These are phyloP conservation scores for Daphoenositta chrysoptera DNA, from an alignment of 2,113 vertebrate species.

Conservation along the genomic window DNA sequence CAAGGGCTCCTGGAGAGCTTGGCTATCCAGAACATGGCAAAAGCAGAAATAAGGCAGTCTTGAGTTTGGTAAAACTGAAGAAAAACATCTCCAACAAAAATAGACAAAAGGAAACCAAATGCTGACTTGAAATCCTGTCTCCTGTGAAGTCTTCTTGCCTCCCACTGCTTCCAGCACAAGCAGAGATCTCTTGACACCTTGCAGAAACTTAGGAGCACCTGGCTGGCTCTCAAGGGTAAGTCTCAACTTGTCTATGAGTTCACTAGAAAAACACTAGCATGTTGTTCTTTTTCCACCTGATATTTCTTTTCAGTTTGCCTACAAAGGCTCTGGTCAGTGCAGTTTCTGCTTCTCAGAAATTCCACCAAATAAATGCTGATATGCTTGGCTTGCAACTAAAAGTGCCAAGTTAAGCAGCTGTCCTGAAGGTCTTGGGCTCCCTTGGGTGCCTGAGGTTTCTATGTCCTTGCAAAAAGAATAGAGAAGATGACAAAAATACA, in stretches of 20 bases:
- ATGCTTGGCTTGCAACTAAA: background rate
- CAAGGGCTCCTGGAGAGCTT: background rate
- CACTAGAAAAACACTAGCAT: background rate
- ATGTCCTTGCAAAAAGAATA: background rate
- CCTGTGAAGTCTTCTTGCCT: background rate
- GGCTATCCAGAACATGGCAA: background rate
- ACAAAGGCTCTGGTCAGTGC: background rate
- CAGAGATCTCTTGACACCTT: background rate
- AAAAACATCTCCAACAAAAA: background rate
- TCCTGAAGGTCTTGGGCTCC: background rate
- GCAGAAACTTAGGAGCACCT: background rate
- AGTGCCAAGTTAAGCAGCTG: slow-evolving; percentile 22
- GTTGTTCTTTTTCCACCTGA: background rate
- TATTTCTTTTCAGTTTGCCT: background rate
- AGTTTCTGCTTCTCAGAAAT: background rate
- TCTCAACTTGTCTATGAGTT: background rate
- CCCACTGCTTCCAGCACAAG: background rate
- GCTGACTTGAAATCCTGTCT: background rate
- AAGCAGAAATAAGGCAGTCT: background rate
- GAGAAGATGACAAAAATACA: background rate
- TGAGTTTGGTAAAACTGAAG: background rate
- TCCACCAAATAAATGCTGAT: background rate
- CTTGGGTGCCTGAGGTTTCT: slow-evolving; percentile 30
- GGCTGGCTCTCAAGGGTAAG: background rate
- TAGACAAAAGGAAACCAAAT: background rate